Evolutionary conservation across 2,797 vertebrate species (phyloP), one percentile per base, ranked within the genome.

Genomic region (Spinus pinus): DNA sequence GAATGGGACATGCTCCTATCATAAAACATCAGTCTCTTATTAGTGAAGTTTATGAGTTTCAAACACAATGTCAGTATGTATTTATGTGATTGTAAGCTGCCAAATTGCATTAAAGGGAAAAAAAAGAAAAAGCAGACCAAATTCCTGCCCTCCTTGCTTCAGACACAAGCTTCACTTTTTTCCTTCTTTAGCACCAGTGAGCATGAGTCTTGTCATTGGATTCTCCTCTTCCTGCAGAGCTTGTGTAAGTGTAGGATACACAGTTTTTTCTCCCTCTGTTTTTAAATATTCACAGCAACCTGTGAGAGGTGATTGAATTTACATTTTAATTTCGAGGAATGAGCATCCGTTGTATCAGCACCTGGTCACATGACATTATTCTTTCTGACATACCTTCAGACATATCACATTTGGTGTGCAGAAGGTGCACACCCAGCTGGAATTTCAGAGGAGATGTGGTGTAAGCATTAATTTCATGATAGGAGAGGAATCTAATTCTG

Each of bases 191-290:
- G 25, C 20, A 30, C 17, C 51, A 31, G 17, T 33, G 27, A 78
- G 7, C 0, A 0, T 51, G 8, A 57, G 14, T n/a, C 28, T 53
- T 57, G 42, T 86, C 61, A 4, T 1, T 84, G 15, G 60, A 41
- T 82, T 95, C 85, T 58, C 47, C 44, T 23, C 13, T 4, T 93
- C 67, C 67, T 75, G 50, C 31, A 83, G 49, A 60, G 46, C 46
- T 71, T 67, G 5, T 72, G 3, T 21, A 39, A 79, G 21, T 22
- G 62, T 67, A 39, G 67, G 30, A 27, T 41, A 44, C 20, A 27
- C 8, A 12, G 6, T 12, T 65, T n/a, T 9, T 35, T 46, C 11
- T 35, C 12, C 61, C 14, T 62, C 5, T 66, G 16, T 28, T 71
- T 86, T 44, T 16, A 23, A 49, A 50, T 58, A 41, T 69, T 82